phyloP scores from a whole-genome alignment of 2,888 invertebrate species.

The Chelonus formosanus region DNA sequence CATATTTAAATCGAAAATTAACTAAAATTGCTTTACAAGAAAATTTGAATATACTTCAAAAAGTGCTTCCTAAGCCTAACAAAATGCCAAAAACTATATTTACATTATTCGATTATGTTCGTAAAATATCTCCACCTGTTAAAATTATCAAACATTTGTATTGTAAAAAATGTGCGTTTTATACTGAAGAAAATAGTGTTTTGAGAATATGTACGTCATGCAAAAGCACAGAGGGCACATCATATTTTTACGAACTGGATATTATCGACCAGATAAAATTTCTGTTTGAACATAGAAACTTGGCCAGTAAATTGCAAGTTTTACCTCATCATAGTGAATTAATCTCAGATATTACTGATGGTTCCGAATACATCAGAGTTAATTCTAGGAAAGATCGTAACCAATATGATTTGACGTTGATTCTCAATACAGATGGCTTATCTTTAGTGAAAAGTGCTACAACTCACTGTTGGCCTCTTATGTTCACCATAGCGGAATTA shows the following conservation, averaged over 20 bases:
- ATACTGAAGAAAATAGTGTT: no score
- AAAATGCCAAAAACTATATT: no score
- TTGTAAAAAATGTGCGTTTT: no score
- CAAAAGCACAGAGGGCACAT: background rate
- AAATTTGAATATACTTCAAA: no score
- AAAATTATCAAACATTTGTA: no score
- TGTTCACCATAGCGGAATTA: conserved; percentile 33
- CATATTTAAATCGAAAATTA: no score
- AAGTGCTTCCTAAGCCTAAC: no score
- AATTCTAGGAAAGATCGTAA: conserved; percentile 32
- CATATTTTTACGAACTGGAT: conserved; percentile 7
- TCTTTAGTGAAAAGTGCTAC: conserved; percentile 29
- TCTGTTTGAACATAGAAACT: conserved; percentile 9
- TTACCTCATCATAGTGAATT: conserved; percentile 14
- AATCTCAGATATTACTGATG: conserved; percentile 32
- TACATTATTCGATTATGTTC: no score
- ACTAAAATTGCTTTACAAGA: no score
- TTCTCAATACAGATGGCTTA: conserved; percentile 24
- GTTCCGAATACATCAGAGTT: conserved; percentile 36
- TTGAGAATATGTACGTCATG: no score
- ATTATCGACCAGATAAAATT: background rate
- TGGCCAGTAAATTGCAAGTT: conserved; percentile 26
- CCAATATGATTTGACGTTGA: conserved; percentile 31
- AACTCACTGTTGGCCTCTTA: conserved; percentile 36
- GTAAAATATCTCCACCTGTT: no score